A percentile compares a stretch with the other conserved stretches of the same genome.
Conservation (phyloP, 2,888 invertebrate species). For the Ernsta delagoae region DNA sequence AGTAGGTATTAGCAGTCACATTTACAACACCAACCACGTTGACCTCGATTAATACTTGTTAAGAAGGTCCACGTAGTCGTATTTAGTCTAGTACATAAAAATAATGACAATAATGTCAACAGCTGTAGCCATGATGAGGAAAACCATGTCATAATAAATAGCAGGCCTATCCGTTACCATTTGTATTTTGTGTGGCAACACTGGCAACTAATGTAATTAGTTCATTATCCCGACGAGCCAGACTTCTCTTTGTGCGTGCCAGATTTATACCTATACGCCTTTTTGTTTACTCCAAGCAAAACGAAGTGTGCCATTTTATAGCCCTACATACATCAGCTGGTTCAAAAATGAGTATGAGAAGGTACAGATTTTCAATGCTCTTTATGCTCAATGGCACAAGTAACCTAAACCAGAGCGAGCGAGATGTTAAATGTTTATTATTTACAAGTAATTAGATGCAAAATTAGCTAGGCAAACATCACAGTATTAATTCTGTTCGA, state of each 20-base stretch:
- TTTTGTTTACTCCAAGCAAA: slow-evolving; percentile 63
- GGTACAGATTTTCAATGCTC: too few relatives aligned
- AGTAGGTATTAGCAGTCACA: too few relatives aligned
- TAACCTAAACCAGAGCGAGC: too few relatives aligned
- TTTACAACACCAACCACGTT: neutral
- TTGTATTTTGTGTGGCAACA: slow-evolving; percentile 59
- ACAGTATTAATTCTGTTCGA: neutral
- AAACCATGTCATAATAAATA: slow-evolving; percentile 35
- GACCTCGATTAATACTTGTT: neutral
- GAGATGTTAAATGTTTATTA: too few relatives aligned
- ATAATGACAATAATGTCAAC: slow-evolving; percentile 1
- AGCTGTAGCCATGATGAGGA: slow-evolving; percentile 12
- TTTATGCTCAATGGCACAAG: too few relatives aligned
- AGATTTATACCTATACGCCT: slow-evolving; percentile 66
- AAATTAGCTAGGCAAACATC: neutral
- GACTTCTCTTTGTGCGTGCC: slow-evolving; percentile 62
- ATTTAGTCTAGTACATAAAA: neutral
- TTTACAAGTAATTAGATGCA: too few relatives aligned
- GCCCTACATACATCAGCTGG: neutral
- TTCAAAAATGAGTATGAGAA: neutral
- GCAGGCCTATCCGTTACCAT: slow-evolving; percentile 42
- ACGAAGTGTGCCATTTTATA: slow-evolving; percentile 57
- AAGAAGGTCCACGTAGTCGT: neutral
- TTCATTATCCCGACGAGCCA: slow-evolving; percentile 72
- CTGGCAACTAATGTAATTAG: slow-evolving; percentile 67